Conservation (phyloP, 1,140 invertebrate genomes). For the Apis cerana region DNA sequence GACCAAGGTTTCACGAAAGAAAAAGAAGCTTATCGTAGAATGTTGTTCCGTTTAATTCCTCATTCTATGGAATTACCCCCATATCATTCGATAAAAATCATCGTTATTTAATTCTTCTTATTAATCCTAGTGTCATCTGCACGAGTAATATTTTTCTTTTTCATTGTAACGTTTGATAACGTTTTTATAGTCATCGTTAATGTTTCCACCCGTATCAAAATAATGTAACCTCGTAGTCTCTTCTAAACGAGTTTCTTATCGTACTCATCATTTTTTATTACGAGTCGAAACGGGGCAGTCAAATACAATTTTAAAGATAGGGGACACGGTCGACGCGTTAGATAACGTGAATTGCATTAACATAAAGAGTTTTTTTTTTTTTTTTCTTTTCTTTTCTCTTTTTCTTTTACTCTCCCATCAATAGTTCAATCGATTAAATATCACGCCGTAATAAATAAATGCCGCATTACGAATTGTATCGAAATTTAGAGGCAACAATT, state of each 20-base stretch:
- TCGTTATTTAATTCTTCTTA: background rate
- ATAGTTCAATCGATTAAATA: background rate
- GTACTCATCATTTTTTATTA: slow-evolving; percentile 1
- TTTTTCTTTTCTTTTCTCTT: background rate
- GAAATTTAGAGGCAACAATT: no score
- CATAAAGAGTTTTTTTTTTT: background rate
- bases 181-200: background rate
- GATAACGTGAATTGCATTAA: background rate
- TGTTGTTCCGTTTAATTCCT: background rate
- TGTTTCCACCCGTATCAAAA: background rate
- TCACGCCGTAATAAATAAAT: background rate
- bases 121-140: background rate
- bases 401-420: background rate
- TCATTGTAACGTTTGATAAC: background rate
- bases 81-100: background rate
- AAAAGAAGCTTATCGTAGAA: background rate
- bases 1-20: background rate
- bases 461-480: no score
- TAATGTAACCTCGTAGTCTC: background rate
- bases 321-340: background rate
- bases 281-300: background rate
- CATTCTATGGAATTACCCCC: background rate
- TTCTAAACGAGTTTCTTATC: background rate
- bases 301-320: background rate
- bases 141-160: background rate